Percentiles rank a stretch among this genome's conserved stretches.
phyloP scores from a whole-genome alignment of 1,140 invertebrate species.

The Sitobion miscanthi region DNA sequence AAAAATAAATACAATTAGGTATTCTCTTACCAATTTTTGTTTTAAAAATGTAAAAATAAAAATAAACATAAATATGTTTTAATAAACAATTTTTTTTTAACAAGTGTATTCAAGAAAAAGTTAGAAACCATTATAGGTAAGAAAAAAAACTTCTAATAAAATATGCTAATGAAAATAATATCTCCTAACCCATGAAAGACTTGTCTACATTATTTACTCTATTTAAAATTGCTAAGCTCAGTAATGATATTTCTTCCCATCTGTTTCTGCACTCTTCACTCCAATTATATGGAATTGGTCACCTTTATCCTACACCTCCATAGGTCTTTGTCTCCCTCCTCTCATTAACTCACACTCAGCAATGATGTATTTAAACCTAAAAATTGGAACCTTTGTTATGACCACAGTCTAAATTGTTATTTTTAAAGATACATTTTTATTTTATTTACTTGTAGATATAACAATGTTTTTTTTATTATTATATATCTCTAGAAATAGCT shows the following conservation, averaged over 20 bases:
- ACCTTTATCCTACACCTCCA: not conserved
- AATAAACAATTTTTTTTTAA: no score
- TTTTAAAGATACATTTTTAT: not conserved
- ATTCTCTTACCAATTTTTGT: no score
- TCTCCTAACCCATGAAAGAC: not conserved
- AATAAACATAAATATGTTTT: no score
- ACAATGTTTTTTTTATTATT: not conserved
- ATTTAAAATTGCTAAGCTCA: not conserved
- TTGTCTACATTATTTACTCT: not conserved
- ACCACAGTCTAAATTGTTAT: not conserved
- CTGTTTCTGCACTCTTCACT: not conserved
- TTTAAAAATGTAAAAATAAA: no score
- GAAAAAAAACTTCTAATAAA: no score
- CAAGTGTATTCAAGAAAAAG: no score
- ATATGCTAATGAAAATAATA: no score
- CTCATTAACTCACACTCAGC: not conserved
- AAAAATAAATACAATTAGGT: no score
- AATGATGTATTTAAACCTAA: not conserved
- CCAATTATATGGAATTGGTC: no score
- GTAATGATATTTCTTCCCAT: not conserved
- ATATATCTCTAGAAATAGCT: conserved; percentile 77
- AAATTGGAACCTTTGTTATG: not conserved
- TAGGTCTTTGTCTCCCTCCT: not conserved
- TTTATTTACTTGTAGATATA: not conserved
- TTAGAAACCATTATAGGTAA: no score